phyloP scores from a whole-genome alignment of 2,797 vertebrate genomes.

The Eleutherodactylus coqui region DNA sequence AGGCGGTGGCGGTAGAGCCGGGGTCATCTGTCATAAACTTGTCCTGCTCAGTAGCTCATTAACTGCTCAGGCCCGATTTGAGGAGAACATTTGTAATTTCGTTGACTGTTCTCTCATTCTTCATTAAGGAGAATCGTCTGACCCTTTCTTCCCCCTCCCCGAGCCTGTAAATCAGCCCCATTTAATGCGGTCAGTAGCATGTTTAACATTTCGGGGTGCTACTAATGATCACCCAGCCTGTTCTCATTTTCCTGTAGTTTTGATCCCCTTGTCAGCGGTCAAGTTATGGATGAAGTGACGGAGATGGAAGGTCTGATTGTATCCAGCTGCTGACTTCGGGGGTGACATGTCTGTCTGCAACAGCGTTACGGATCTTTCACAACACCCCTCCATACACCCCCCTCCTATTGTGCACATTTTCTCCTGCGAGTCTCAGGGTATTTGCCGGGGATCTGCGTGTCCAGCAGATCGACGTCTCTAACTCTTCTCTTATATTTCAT shows the following conservation, averaged over 20 bases:
- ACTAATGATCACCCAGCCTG: conserved; percentile 71
- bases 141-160: conserved; percentile 47
- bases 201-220: conserved; percentile 66
- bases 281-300: conserved; percentile 78
- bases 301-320: conserved; percentile 75
- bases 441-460: not conserved
- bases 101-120: conserved; percentile 35
- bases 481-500: not conserved
- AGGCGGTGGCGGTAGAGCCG: not conserved
- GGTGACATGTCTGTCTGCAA: conserved; percentile 64
- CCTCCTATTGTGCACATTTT: not conserved
- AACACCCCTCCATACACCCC: not conserved
- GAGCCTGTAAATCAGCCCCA: conserved; percentile 65
- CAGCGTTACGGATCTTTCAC: conserved; percentile 27
- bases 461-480: not conserved
- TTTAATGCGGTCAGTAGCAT: conserved; percentile 66
- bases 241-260: conserved; percentile 71
- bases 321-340: conserved; percentile 77
- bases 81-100: conserved; percentile 11
- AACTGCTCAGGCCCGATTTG: not conserved
- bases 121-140: conserved; percentile 44
- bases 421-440: not conserved
- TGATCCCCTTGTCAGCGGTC: conserved; percentile 74
- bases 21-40: conserved; percentile 21
- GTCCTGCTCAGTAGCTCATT: not conserved